Base-by-base conservation (phyloP, 2,113 vertebrate species). In the Bubo scandiacus region DNA sequence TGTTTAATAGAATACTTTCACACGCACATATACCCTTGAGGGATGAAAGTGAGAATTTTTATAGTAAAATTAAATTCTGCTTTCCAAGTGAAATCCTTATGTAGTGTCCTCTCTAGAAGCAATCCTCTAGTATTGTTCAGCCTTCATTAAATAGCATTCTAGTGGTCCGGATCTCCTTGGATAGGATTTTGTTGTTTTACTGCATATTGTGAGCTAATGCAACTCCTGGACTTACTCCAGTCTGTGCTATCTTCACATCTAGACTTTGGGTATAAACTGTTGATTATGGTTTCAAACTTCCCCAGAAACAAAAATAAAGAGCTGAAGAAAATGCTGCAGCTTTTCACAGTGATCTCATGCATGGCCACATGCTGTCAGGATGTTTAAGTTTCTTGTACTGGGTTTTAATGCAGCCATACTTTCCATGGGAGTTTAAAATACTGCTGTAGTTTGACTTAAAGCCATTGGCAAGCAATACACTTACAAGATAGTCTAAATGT, bases 321-420 rank as follows among this genome's bases (percentile, higher is more conserved):
- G 71, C 84, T 91, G 73, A 95, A 91, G 70, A 94, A 94, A 96
- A 88, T 30, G 49, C 51, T 92, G 91, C 49, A 97, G 86, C 78
- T 82, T 95, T 95, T 77, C 66, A 47, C n/a, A 72, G 66, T 95
- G 96, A 97, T 80, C 94, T 96, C 91, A 92, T 92, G 74, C 66
- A 36, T 5, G 67, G 84, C 86, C 94, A 85, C 94, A 92, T 90
- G 91, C 92, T 92, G 88, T 92, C 93, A 94, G 86, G 89, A 80
- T 95, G 88, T 94, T 95, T 82, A 96, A 94, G 70, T 92, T 94
- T 92, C 58, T 97, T 94, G 78, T 90, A 29, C 86, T 70, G 72
- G 52, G 36, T 74, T 96, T 95, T 88, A 96, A 73, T 81, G 63
- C 80, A 94, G 72, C 36, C 71, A 88, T 96, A 88, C 52, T 97